Evolutionary conservation across 2,113 vertebrate species (phyloP).

Genomic region (Phoxinus phoxinus): DNA sequence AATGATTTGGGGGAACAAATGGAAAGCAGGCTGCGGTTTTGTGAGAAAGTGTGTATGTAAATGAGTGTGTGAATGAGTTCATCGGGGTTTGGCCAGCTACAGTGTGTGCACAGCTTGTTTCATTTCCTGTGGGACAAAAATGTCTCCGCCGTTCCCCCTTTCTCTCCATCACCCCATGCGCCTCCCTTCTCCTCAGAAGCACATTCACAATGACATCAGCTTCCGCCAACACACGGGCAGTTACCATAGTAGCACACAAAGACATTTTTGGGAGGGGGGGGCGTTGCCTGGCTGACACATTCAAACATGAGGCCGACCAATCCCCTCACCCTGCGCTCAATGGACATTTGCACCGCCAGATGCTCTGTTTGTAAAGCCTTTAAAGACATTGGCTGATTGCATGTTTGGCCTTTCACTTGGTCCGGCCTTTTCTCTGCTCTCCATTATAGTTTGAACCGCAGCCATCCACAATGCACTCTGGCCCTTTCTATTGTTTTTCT

Average conservation of each 20-base stretch:
- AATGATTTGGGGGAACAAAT: not conserved
- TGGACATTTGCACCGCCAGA: conserved; percentile 32
- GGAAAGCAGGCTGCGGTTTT: not conserved
- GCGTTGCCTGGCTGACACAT: conserved; percentile 81
- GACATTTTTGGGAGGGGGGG: conserved; percentile 80
- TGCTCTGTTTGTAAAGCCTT: conserved; percentile 66
- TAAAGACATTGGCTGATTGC: conserved; percentile 61
- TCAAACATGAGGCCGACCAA: conserved; percentile 68
- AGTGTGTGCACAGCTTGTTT: conserved; percentile 78
- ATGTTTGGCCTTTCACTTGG: conserved; percentile 38
- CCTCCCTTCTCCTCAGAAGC: conserved; percentile 79
- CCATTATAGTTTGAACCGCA: conserved; percentile 41
- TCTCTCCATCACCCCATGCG: conserved; percentile 75
- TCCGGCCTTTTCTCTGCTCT: conserved; percentile 36
- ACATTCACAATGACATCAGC: conserved; percentile 87
- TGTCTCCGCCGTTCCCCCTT: conserved; percentile 58
- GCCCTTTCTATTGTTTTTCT: conserved; percentile 24
- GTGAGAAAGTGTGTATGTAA: conserved; percentile 41
- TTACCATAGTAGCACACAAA: conserved; percentile 90
- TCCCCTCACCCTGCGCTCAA: conserved; percentile 43
- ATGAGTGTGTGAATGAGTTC: conserved; percentile 63
- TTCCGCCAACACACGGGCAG: conserved; percentile 85
- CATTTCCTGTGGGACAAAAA: conserved; percentile 77
- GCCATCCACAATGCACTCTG: conserved; percentile 22
- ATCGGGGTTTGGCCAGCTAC: conserved; percentile 69